Conservation (phyloP, 2,797 vertebrate species). For the Rhabdophis nuchalis region DNA sequence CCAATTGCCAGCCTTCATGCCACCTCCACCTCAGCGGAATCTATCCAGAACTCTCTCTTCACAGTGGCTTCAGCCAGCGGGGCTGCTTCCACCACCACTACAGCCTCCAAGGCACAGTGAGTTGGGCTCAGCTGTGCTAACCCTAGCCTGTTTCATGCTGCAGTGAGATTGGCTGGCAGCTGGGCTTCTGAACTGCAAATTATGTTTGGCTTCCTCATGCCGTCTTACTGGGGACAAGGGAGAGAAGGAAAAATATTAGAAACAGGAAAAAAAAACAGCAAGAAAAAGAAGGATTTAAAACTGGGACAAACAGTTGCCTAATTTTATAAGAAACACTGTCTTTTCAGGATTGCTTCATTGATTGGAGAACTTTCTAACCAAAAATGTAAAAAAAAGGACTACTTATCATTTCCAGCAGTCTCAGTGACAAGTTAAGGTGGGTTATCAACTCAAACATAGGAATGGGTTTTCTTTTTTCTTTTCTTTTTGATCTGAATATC, state of each 20-base stretch:
- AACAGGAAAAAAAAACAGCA: slow-evolving; percentile 51
- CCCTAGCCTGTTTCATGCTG: slow-evolving; percentile 47
- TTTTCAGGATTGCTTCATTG: slow-evolving; percentile 84
- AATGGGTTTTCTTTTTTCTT: slow-evolving; percentile 73
- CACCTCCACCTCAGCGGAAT: slow-evolving; percentile 78
- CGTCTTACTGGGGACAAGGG: slow-evolving; percentile 59
- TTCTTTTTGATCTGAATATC: slow-evolving; percentile 71
- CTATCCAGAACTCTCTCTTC: slow-evolving; percentile 84
- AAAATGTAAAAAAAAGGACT: slow-evolving; percentile 79
- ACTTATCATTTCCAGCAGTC: slow-evolving; percentile 83
- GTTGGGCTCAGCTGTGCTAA: slow-evolving; percentile 54
- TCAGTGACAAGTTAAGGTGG: slow-evolving; percentile 82
- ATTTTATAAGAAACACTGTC: slow-evolving; percentile 82
- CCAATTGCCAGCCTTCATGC: slow-evolving; percentile 86
- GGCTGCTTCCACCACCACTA: slow-evolving; percentile 89
- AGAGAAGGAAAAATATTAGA: slow-evolving; percentile 51
- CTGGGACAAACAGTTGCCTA: slow-evolving; percentile 76
- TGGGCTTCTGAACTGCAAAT: slow-evolving; percentile 50
- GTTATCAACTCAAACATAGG: slow-evolving; percentile 79
- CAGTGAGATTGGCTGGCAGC: slow-evolving; percentile 56
- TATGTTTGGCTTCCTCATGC: slow-evolving; percentile 61
- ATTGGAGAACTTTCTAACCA: slow-evolving; percentile 82
- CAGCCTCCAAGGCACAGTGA: slow-evolving; percentile 99
- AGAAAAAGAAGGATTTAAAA: slow-evolving; percentile 67
- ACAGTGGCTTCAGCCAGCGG: slow-evolving; percentile 81